phyloP scores from a whole-genome alignment of 1,140 invertebrate genomes.

The Eubasilissa regina region DNA sequence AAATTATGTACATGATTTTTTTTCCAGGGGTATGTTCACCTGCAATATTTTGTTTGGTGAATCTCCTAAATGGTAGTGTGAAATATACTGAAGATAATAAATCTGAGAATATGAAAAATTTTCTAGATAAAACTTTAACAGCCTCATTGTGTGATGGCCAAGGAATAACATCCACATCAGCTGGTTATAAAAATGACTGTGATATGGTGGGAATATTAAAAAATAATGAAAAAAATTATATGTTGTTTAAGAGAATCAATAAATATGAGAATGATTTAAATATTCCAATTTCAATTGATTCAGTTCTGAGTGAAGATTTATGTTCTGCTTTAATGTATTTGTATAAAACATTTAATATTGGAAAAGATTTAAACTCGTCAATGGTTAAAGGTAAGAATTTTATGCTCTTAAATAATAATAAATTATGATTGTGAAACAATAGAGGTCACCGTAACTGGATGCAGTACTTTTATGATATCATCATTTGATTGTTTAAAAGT shows the following conservation, averaged over 20 bases:
- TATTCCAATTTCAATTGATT: slow-evolving; percentile 21
- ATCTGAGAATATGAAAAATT: slow-evolving; percentile 34
- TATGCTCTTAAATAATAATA: too few relatives aligned
- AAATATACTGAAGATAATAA: slow-evolving; percentile 7
- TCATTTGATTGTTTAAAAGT: too few relatives aligned
- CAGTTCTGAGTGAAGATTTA: slow-evolving; percentile 42
- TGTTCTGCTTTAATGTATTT: slow-evolving; percentile 36
- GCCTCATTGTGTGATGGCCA: neutral
- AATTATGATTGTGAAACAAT: too few relatives aligned
- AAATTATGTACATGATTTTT: neutral
- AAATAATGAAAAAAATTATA: slow-evolving; percentile 8
- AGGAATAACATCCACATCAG: neutral
- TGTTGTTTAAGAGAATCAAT: neutral
- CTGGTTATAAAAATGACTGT: neutral
- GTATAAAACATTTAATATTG: slow-evolving; percentile 32
- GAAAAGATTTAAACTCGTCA: slow-evolving; percentile 19
- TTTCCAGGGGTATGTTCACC: slow-evolving; percentile 48
- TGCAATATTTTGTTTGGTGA: slow-evolving; percentile 50
- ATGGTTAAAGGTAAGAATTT: slow-evolving; percentile 10
- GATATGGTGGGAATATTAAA: slow-evolving; percentile 20
- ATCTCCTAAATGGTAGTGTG: slow-evolving; percentile 38
- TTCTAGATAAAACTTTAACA: slow-evolving; percentile 48
- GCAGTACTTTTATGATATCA: too few relatives aligned
- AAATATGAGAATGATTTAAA: neutral
- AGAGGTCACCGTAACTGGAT: too few relatives aligned